Evolutionary conservation across 2,888 invertebrate genomes (phyloP), one percentile per base, ranked within the genome.

Genomic region (Nymphalis urticae): DNA sequence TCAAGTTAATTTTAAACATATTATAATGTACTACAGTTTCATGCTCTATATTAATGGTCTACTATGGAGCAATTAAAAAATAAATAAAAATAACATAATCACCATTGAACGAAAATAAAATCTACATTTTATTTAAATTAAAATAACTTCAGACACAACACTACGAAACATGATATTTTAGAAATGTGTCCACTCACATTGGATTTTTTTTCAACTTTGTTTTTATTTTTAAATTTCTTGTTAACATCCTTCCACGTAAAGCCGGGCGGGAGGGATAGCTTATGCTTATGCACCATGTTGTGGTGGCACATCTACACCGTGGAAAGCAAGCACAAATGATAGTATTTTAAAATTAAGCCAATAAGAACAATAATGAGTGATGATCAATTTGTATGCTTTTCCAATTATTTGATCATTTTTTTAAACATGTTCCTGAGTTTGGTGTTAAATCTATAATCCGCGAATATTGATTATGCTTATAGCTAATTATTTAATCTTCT

Each of bases 211-310:
- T 88, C 86, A 84, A 83, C 79, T 79, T 80, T 78, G 78, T 83
- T 83, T 83, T 84, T 87, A 83, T 80, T 84, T 86, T 86, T 88
- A 81, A 78, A 79, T 82, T 84, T 88, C 87, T 87, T 90, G 85
- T 82, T 85, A 81, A 86, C 81, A 75, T 90, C 89, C 86, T 87
- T 89, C 90, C 90, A 90, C 70, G 87, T 85, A 85, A 89, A 89
- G 79, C 90, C 90, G 77, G 89, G 88, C 80, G 89, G 88, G 75
- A 87, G 86, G 77, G 87, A 81, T 81, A 88, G 78, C 80, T 88
- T 89, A 85, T 70, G 70, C 59, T 73, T 72, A 21, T 70, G 70
- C 70, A 85, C 79, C 85, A 84, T 82, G 79, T 81, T 80, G 80
- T 87, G 85, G 82, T 85, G 84, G 85, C 84, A 85, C 80, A 87